Percentiles rank a stretch among this genome's conserved stretches.
phyloP scores from a whole-genome alignment of 23 tunicate species.

The Ascidia mentula region DNA sequence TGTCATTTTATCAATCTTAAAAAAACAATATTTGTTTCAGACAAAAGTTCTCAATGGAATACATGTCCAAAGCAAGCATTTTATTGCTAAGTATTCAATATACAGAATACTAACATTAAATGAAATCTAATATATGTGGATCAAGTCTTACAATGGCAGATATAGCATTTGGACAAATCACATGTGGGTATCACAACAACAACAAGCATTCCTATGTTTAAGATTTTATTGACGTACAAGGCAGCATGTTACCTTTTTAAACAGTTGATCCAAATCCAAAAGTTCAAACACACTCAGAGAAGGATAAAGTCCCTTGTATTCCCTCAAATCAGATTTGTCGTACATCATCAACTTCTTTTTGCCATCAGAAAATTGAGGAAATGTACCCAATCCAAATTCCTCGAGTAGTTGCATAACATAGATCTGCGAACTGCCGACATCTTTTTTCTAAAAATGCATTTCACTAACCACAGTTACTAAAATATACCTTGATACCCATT shows the following conservation, averaged over 20 bases:
- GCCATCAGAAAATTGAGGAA: conserved; percentile 52
- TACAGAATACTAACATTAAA: too few species aligned
- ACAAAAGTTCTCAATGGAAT: too few species aligned
- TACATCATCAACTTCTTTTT: conserved; percentile 32
- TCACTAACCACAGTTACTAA: not conserved
- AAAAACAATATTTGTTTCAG: too few species aligned
- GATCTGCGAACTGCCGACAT: conserved; percentile 16
- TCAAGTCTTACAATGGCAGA: too few species aligned
- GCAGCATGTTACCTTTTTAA: conserved; percentile 28
- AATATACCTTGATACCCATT: conserved; percentile 78
- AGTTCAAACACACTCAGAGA: conserved; percentile 43
- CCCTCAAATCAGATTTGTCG: conserved; percentile 17
- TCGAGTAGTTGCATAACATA: conserved; percentile 45
- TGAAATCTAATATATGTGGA: too few species aligned
- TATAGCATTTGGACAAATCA: too few species aligned
- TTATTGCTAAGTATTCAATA: too few species aligned
- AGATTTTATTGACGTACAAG: too few species aligned
- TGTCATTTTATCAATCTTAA: conserved; percentile 20
- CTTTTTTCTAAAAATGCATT: not conserved
- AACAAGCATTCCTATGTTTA: too few species aligned
- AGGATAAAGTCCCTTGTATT: conserved; percentile 60
- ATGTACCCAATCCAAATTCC: conserved; percentile 57
- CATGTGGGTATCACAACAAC: too few species aligned
- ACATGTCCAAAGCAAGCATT: too few species aligned
- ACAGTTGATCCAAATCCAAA: conserved; percentile 3